Evolutionary conservation across 2,888 invertebrate genomes (phyloP).

Genomic region (Agriopis marginaria): DNA sequence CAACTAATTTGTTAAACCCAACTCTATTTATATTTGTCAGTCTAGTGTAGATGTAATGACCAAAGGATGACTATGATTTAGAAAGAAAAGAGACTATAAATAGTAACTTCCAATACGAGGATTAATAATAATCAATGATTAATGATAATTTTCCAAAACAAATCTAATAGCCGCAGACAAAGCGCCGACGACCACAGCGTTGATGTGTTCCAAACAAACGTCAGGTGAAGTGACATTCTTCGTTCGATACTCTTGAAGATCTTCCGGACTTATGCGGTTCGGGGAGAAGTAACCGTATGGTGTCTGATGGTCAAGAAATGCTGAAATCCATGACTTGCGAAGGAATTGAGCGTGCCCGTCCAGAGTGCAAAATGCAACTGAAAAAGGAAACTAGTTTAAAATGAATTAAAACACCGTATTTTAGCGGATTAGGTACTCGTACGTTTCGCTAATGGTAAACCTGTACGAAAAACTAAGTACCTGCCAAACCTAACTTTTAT

Average conservation of each 20-base stretch:
- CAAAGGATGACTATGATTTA: no score
- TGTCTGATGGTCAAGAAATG: slow-evolving; percentile 53
- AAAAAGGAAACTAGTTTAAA: slow-evolving; percentile 33
- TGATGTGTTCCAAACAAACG: slow-evolving; percentile 55
- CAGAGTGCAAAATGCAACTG: slow-evolving; percentile 61
- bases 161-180: slow-evolving; percentile 55
- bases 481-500: no score
- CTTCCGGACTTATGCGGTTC: slow-evolving; percentile 12
- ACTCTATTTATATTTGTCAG: no score
- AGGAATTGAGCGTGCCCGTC: slow-evolving; percentile 61
- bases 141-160: slow-evolving; percentile 30
- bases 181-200: slow-evolving; percentile 52
- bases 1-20: no score
- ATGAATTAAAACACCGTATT: no score
- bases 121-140: background rate
- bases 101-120: no score
- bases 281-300: slow-evolving; percentile 58
- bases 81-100: no score
- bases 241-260: background rate
- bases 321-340: slow-evolving; percentile 55
- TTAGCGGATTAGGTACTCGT: no score
- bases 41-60: no score
- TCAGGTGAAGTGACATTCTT: slow-evolving; percentile 33
- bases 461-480: no score
- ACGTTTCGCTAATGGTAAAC: no score